Percentiles rank a stretch among this genome's conserved stretches.
Evolutionary conservation across 2,888 invertebrate genomes (phyloP).

Genomic region (Ennomos erosarius): DNA sequence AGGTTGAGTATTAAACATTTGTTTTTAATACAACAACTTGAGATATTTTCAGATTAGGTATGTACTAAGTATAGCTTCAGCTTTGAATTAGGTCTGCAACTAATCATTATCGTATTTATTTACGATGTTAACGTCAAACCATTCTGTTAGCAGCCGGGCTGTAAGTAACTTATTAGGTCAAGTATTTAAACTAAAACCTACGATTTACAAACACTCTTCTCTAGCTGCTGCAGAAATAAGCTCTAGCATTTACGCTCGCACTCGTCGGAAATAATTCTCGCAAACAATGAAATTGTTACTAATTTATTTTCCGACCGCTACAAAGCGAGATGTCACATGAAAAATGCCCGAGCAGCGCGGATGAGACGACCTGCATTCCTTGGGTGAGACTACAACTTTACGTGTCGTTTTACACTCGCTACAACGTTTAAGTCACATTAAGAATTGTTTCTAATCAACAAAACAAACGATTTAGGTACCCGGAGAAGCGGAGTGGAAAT

Average conservation of each 20-base stretch:
- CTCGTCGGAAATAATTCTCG: slow-evolving; percentile 69
- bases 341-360: slow-evolving; percentile 72
- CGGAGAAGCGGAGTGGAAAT: slow-evolving; percentile 59
- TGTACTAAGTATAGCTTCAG: no score
- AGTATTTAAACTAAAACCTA: no score
- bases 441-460: slow-evolving; percentile 69
- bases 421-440: slow-evolving; percentile 76
- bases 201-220: background rate
- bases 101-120: no score
- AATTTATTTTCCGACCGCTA: slow-evolving; percentile 83
- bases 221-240: slow-evolving; percentile 37
- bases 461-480: slow-evolving; percentile 75
- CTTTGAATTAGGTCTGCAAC: no score
- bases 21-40: no score
- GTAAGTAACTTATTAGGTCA: no score
- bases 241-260: slow-evolving; percentile 44
- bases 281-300: slow-evolving; percentile 84
- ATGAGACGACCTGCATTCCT: slow-evolving; percentile 73
- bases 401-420: slow-evolving; percentile 72
- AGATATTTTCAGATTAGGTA: no score
- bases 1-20: no score
- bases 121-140: no score
- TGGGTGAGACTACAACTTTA: slow-evolving; percentile 68
- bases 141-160: no score
- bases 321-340: slow-evolving; percentile 84